phyloP scores from a whole-genome alignment of 1,140 invertebrate species.

The Mylabris phalerata region DNA sequence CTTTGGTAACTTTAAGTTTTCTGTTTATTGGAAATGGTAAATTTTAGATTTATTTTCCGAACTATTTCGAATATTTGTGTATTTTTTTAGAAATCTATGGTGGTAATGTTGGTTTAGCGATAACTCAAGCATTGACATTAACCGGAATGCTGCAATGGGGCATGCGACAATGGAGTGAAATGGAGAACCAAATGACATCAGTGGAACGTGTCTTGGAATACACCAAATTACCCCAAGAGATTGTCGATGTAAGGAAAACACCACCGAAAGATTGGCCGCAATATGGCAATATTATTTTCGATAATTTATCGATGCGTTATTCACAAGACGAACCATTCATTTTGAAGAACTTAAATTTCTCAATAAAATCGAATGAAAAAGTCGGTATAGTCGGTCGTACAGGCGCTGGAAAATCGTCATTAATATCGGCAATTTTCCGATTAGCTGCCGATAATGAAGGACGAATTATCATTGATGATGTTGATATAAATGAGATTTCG shows the following conservation, averaged over 20 bases:
- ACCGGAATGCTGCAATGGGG: conserved; percentile 78
- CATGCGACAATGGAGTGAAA: conserved; percentile 68
- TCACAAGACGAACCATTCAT: conserved; percentile 42
- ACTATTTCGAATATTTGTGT: conserved; percentile 1
- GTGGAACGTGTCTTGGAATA: conserved; percentile 71
- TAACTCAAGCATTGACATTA: conserved; percentile 68
- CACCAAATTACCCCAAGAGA: conserved; percentile 57
- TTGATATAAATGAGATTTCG: conserved; percentile 51
- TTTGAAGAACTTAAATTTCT: conserved; percentile 45
- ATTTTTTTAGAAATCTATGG: conserved; percentile 43
- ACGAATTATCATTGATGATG: conserved; percentile 20
- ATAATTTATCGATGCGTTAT: conserved; percentile 49
- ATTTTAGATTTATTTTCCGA: conserved; percentile 2
- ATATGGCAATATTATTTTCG: conserved; percentile 61
- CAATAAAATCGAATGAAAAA: conserved; percentile 58
- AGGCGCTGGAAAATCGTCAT: conserved; percentile 75
- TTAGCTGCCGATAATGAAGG: conserved; percentile 36
- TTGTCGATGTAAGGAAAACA: conserved; percentile 64
- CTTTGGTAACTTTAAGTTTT: conserved; percentile 51
- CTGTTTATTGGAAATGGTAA: conserved; percentile 43
- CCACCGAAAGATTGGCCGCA: conserved; percentile 62
- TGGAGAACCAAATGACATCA: conserved; percentile 75
- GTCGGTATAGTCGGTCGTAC: conserved; percentile 62
- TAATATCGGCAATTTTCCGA: conserved; percentile 65
- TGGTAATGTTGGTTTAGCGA: conserved; percentile 66